phyloP scores from a whole-genome alignment of 1,140 invertebrate species.

The Calephelis virginiensis region DNA sequence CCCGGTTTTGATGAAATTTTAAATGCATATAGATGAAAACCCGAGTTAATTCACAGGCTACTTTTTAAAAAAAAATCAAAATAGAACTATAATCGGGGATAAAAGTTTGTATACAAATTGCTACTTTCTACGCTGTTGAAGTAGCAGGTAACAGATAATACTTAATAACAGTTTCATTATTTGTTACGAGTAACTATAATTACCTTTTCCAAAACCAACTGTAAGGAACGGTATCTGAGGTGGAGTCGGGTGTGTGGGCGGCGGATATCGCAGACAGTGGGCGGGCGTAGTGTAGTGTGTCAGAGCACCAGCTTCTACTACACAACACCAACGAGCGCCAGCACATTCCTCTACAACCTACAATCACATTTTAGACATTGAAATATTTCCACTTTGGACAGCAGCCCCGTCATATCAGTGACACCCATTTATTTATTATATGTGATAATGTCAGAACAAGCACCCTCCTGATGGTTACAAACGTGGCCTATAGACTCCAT shows the following conservation, averaged over 20 bases:
- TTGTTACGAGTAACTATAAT: background rate
- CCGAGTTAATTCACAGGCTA: no score
- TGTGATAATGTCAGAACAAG: background rate
- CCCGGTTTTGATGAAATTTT: no score
- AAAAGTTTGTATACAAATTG: no score
- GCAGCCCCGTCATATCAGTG: background rate
- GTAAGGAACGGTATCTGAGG: constrained; percentile 32
- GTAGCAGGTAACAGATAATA: no score
- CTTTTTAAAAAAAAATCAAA: no score
- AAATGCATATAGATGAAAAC: no score
- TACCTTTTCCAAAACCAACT: constrained; percentile 37
- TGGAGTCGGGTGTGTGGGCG: background rate
- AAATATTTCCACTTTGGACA: background rate
- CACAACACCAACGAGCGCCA: constrained; percentile 44
- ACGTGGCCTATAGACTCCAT: no score
- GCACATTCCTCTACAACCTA: constrained; percentile 41
- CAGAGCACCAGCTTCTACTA: constrained; percentile 28
- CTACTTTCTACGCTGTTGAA: no score
- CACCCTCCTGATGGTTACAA: no score
- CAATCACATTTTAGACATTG: background rate
- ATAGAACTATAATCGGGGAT: no score
- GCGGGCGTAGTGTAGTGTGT: constrained; percentile 50
- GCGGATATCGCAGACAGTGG: constrained; percentile 41
- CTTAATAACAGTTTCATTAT: no score
- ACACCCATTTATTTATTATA: background rate